Conservation (phyloP, 2,888 invertebrate species). For the Choristoneura rosaceana region DNA sequence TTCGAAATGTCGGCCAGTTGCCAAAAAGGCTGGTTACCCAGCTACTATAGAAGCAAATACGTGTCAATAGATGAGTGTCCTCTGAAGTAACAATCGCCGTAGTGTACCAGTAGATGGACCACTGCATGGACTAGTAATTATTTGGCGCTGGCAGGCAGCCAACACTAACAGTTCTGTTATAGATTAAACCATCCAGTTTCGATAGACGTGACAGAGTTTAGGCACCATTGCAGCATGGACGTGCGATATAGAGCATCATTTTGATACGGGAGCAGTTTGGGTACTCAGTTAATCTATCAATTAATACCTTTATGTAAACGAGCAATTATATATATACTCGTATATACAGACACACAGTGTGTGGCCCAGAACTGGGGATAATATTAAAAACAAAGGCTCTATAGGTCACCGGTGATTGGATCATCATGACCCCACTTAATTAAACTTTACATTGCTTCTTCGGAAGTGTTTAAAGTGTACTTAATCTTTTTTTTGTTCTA, state of each 20-base stretch:
- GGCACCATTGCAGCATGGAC: conserved; percentile 14
- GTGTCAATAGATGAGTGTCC: conserved; percentile 14
- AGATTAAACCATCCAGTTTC: conserved; percentile 34
- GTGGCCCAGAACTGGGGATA: too few species aligned
- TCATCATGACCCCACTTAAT: too few species aligned
- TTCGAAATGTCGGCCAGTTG: background rate
- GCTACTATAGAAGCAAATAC: conserved; percentile 3
- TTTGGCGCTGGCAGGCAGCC: conserved; percentile 34
- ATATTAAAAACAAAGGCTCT: too few species aligned
- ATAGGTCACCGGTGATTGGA: too few species aligned
- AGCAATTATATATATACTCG: too few species aligned
- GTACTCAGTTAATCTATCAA: too few species aligned
- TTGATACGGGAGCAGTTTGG: background rate
- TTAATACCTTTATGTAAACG: too few species aligned
- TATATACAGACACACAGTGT: too few species aligned
- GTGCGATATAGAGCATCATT: background rate
- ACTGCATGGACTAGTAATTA: conserved; percentile 10
- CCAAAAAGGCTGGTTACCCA: conserved; percentile 2
- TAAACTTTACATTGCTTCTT: too few species aligned
- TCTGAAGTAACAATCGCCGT: conserved; percentile 17
- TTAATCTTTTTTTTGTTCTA: too few species aligned
- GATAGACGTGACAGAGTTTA: conserved; percentile 20
- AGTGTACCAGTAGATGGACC: background rate
- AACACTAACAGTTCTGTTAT: conserved; percentile 27
- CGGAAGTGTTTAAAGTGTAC: too few species aligned